These are phyloP conservation scores for Petrocephalus schoutedeni DNA, from an alignment of 2,797 vertebrate species.

Conservation along the genomic window DNA sequence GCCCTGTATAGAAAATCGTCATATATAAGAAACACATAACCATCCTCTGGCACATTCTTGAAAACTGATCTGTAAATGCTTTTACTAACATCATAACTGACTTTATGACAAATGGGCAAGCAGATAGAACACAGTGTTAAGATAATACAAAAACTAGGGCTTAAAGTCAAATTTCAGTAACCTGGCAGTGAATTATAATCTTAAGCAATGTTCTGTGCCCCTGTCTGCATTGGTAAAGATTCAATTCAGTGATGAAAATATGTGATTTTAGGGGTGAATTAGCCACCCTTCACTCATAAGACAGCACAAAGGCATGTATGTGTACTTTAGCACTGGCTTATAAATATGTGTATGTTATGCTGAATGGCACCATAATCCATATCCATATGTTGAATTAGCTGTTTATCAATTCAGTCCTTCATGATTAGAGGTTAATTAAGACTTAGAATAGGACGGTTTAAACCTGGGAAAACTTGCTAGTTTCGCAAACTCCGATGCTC, in stretches of 20 bases:
- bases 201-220: neutral
- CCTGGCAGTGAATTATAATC: neutral
- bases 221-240: neutral
- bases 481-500: slow-evolving; percentile 28
- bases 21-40: neutral
- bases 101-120: neutral
- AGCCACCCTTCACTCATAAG: neutral
- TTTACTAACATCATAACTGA: neutral
- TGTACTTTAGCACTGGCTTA: neutral
- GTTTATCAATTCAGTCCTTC: neutral
- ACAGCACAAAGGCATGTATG: neutral
- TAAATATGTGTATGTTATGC: neutral
- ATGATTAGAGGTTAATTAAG: neutral
- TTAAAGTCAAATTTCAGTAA: neutral
- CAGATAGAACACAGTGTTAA: neutral
- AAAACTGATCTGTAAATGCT: neutral
- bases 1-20: neutral
- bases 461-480: neutral
- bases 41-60: neutral
- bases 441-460: neutral
- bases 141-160: neutral
- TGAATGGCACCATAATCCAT: neutral
- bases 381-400: neutral
- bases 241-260: neutral
- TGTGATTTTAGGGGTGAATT: neutral